These are phyloP conservation scores for Panthera tigris DNA, from an alignment of 2,113 vertebrate species.

Conservation along the genomic window DNA sequence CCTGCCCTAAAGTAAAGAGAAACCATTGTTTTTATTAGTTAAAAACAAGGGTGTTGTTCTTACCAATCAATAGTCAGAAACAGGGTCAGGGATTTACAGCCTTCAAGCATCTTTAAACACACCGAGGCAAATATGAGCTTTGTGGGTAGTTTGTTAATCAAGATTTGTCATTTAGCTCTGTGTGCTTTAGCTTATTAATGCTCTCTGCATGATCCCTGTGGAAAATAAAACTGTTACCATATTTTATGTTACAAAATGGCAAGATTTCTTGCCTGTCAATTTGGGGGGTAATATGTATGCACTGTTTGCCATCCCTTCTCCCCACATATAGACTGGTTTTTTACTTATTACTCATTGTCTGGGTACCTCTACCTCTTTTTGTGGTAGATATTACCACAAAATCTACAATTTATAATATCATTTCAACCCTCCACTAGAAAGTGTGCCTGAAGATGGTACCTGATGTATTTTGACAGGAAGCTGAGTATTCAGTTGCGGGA, in stretches of 20 bases:
- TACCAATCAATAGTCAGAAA: slow-evolving; percentile 72
- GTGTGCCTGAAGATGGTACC: neutral
- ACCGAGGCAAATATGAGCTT: slow-evolving; percentile 64
- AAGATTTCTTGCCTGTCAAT: neutral
- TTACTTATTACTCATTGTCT: neutral
- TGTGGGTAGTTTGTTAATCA: slow-evolving; percentile 66
- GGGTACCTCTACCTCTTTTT: neutral
- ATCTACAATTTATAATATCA: neutral
- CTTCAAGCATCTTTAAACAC: slow-evolving; percentile 77
- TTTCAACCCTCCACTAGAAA: neutral
- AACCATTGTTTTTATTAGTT: slow-evolving; percentile 77
- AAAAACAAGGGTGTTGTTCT: slow-evolving; percentile 64
- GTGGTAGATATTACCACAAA: too few species aligned
- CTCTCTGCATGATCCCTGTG: neutral
- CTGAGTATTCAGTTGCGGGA: neutral
- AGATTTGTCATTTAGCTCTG: slow-evolving; percentile 68
- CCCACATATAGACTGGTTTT: neutral
- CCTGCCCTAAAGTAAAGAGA: slow-evolving; percentile 76
- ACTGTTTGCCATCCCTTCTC: neutral
- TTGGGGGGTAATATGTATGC: neutral
- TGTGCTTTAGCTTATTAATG: slow-evolving; percentile 75
- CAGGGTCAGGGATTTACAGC: slow-evolving; percentile 74
- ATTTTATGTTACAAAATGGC: slow-evolving; percentile 19
- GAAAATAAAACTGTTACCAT: slow-evolving; percentile 31
- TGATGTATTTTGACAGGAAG: neutral